These are phyloP conservation scores for Monomorium pharaonis DNA, from an alignment of 1,140 invertebrate species.

Conservation along the genomic window DNA sequence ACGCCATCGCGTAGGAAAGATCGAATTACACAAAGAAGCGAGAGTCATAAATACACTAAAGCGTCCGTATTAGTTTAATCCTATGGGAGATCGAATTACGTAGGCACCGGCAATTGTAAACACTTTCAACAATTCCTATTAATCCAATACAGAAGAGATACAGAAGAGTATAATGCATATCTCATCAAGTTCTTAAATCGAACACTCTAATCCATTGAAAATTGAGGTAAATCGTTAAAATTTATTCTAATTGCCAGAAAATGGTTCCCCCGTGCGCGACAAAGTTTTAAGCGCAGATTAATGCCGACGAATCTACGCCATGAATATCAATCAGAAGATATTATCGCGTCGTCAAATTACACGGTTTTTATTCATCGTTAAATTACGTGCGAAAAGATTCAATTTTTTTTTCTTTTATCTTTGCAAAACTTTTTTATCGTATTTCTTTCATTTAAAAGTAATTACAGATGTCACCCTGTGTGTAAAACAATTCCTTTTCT, in stretches of 20 bases:
- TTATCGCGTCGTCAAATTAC: neutral
- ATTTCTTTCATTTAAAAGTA: neutral
- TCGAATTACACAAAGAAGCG: conserved; percentile 25
- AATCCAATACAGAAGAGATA: neutral
- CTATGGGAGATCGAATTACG: conserved; percentile 2
- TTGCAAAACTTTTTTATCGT: neutral
- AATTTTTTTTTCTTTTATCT: neutral
- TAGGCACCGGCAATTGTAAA: neutral
- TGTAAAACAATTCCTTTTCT: neutral
- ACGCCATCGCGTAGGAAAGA: conserved; percentile 7
- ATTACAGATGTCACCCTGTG: neutral
- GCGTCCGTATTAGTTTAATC: conserved; percentile 34
- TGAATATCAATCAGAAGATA: conserved; percentile 43
- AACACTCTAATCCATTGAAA: conserved; percentile 10
- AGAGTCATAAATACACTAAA: conserved; percentile 25
- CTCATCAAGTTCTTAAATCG: conserved; percentile 16
- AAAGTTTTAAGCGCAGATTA: conserved; percentile 42
- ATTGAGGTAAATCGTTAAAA: conserved; percentile 21
- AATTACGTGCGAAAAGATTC: neutral
- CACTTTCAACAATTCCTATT: conserved; percentile 23
- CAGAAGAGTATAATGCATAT: neutral
- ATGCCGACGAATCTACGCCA: neutral
- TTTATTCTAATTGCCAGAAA: conserved; percentile 13
- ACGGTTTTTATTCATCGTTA: neutral
- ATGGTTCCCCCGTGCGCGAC: neutral